Evolutionary conservation across 2,113 vertebrate genomes (phyloP), one percentile per base, ranked within the genome.

Genomic region (Phyllostomus discolor): DNA sequence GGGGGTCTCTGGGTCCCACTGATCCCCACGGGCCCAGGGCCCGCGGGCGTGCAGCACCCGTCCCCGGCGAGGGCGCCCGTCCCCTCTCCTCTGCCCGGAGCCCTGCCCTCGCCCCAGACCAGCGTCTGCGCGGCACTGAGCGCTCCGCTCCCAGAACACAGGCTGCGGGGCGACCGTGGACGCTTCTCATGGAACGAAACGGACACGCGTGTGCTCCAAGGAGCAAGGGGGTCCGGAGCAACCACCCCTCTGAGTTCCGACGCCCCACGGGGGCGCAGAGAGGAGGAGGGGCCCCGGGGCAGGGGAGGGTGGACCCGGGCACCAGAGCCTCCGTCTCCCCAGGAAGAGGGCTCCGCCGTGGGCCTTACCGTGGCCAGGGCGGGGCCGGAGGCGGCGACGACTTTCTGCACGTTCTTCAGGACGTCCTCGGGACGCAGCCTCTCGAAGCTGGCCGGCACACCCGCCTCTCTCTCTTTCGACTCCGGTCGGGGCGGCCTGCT

Each of bases 351-450:
- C 10, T 3, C 7, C 14, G 54, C 2, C 3, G 10, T 3, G 7
- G 1, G 24, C 16, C 88, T 8, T 95, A 99, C 98, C 98, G 98
- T 95, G 19, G 95, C 81, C 78, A 99, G 85, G 14, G 97, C 76
- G 33, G 89, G 67, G 0, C 73, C 84, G 54, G 96, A 98, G 20
- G 75, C 59, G 11, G 91, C 35, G 20, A 98, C 98, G 0, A 92
- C 95, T 41, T 98, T 96, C 96, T 97, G 98, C 38, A 98, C 87
- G 67, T 80, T 98, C 75, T 70, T 95, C 88, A 98, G 67, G 4
- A 97, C 69, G 43, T 98, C 96, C 12, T 97, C 97, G 1, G 96
- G 98, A 52, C 62, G 92, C 86, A 98, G 97, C 0, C 4, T 50
- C 15, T 98, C 81, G 86, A 98, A 97, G n/a, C 79, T 98, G 98